Evolutionary conservation across 2,797 vertebrate genomes (phyloP).

Genomic region (Oophaga sylvatica): DNA sequence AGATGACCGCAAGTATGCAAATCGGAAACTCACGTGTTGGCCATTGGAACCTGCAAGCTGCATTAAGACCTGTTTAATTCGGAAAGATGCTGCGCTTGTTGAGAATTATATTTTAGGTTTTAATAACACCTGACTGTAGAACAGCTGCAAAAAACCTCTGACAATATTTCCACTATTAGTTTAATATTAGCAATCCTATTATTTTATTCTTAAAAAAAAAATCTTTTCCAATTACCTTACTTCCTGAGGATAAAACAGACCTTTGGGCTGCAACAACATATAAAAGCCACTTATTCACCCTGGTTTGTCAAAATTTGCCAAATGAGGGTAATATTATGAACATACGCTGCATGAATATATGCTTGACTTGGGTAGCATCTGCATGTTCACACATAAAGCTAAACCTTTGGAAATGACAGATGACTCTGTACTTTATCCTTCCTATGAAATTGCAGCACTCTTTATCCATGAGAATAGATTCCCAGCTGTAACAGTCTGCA

Average conservation of each 20-base stretch:
- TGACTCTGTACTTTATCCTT: not conserved
- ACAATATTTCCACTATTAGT: not conserved
- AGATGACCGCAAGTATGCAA: too few species aligned
- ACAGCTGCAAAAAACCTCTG: not conserved
- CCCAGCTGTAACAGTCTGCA: conserved; percentile 6
- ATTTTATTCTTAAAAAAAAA: not conserved
- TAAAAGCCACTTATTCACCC: not conserved
- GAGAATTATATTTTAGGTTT: not conserved
- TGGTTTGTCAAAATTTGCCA: not conserved
- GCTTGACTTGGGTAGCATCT: not conserved
- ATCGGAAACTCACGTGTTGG: too few species aligned
- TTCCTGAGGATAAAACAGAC: not conserved
- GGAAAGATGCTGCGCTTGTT: not conserved
- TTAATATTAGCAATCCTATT: not conserved
- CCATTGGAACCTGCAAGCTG: too few species aligned
- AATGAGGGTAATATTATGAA: not conserved
- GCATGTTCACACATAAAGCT: not conserved
- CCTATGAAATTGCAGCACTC: not conserved
- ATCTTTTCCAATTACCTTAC: not conserved
- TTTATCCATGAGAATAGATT: conserved; percentile 9
- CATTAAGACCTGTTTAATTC: too few species aligned
- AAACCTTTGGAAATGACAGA: not conserved
- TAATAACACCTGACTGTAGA: not conserved
- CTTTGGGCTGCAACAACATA: not conserved
- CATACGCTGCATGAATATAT: not conserved